Evolutionary conservation across 2,113 vertebrate species (phyloP).

Genomic region (Nesoenas mayeri): DNA sequence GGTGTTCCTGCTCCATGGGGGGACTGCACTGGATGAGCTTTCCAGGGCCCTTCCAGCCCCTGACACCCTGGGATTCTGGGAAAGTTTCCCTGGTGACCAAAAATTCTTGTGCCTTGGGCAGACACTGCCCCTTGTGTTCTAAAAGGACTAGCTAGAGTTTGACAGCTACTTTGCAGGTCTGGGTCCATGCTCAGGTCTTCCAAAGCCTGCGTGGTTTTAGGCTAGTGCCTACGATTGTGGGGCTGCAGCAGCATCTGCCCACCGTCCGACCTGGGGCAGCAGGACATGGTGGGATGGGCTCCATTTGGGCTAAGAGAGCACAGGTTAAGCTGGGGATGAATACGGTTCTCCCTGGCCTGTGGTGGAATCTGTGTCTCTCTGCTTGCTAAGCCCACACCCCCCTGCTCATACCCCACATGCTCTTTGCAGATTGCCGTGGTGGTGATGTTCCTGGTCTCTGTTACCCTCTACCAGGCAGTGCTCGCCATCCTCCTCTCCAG

Average conservation of each 20-base stretch:
- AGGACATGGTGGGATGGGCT: neutral
- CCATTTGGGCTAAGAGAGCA: neutral
- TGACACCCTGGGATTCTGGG: too few species aligned
- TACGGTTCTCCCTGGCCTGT: rapidly evolving
- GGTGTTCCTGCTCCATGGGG: too few species aligned
- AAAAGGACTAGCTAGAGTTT: neutral
- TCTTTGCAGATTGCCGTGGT: constrained; percentile 43
- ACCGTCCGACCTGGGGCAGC: rapidly evolving
- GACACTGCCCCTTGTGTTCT: neutral
- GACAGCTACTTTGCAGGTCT: neutral
- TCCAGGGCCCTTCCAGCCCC: too few species aligned
- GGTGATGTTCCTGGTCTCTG: constrained; percentile 52
- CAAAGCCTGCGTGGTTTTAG: neutral
- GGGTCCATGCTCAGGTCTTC: neutral
- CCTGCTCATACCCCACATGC: neutral
- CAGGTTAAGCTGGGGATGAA: neutral
- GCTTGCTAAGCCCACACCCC: neutral
- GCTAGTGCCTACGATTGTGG: neutral
- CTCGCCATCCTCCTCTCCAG: constrained; percentile 45
- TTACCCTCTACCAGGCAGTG: constrained; percentile 58
- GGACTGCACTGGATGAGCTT: too few species aligned
- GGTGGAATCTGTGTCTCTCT: neutral
- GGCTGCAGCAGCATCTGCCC: neutral
- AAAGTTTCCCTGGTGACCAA: neutral
- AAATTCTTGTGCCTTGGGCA: neutral